phyloP scores from a whole-genome alignment of 92 coral and sea anemone species.

The Heteractis magnifica region DNA sequence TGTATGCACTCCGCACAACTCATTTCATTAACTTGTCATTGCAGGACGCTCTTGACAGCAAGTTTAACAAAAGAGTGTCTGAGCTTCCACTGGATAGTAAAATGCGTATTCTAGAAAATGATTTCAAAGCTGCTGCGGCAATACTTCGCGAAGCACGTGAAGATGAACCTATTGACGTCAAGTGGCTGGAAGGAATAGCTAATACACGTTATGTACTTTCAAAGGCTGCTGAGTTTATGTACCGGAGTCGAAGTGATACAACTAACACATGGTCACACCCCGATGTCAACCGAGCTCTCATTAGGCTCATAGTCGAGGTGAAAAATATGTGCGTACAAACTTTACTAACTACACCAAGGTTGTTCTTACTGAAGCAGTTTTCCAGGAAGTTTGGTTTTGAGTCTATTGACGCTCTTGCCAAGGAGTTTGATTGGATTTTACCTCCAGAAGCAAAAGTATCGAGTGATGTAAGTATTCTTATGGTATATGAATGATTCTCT shows the following conservation, averaged over 20 bases:
- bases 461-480: neutral
- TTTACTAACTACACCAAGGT: slow-evolving; percentile 30
- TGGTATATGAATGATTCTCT: neutral
- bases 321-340: slow-evolving; percentile 36
- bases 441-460: slow-evolving; percentile 46
- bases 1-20: neutral
- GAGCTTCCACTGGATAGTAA: slow-evolving; percentile 7
- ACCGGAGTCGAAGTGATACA: slow-evolving; percentile 17
- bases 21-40: neutral
- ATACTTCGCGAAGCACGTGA: neutral
- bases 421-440: slow-evolving; percentile 60
- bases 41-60: slow-evolving; percentile 21
- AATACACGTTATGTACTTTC: slow-evolving; percentile 40
- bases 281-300: slow-evolving; percentile 14
- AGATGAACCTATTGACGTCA: slow-evolving; percentile 12
- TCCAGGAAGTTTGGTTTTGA: slow-evolving; percentile 66
- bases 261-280: slow-evolving; percentile 7
- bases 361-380: slow-evolving; percentile 61
- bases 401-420: slow-evolving; percentile 44
- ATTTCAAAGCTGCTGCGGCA: neutral
- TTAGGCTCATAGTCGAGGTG: slow-evolving; percentile 29
- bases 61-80: neutral
- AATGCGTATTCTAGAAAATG: neutral
- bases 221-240: slow-evolving; percentile 35
- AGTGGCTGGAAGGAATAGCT: slow-evolving; percentile 43